Percentiles rank a stretch among this genome's conserved stretches.
phyloP scores from a whole-genome alignment of 2,888 invertebrate genomes.

The Parapristionchus giblindavisi region DNA sequence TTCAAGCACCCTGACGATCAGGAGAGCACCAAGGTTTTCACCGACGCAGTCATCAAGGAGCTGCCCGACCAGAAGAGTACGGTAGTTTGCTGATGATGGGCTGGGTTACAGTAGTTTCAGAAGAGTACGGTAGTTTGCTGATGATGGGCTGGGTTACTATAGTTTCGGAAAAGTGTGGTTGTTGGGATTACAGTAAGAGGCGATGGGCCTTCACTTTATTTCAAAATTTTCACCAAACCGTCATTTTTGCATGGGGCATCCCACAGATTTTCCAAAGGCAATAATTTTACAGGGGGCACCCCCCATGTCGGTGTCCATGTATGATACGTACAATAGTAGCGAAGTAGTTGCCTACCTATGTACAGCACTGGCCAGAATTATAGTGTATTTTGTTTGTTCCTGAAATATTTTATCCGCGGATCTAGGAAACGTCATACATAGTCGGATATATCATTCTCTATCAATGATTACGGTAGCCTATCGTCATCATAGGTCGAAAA shows the following conservation, averaged over 20 bases:
- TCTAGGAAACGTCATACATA: background rate
- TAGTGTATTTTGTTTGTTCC: background rate
- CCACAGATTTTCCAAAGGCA: no score
- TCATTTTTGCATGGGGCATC: no score
- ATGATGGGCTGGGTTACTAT: background rate
- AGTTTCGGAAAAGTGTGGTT: background rate
- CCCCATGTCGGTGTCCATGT: no score
- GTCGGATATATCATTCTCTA: background rate
- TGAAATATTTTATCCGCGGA: background rate
- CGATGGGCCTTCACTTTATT: no score
- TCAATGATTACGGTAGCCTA: background rate
- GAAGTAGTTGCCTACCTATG: no score
- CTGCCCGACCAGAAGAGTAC: slow-evolving; percentile 88
- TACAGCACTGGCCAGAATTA: no score
- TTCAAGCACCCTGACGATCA: slow-evolving; percentile 88
- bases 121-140: background rate
- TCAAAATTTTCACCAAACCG: no score
- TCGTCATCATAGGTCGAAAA: no score
- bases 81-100: background rate
- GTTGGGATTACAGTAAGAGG: background rate
- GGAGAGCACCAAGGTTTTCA: slow-evolving; percentile 86
- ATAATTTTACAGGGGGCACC: no score
- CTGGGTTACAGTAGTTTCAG: background rate
- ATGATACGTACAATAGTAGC: no score
- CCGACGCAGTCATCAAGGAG: slow-evolving; percentile 81